Percentiles rank a stretch among this genome's conserved stretches.
These are phyloP conservation scores for Cephalopholis sonnerati DNA, from an alignment of 2,113 vertebrate genomes.

Conservation along the genomic window DNA sequence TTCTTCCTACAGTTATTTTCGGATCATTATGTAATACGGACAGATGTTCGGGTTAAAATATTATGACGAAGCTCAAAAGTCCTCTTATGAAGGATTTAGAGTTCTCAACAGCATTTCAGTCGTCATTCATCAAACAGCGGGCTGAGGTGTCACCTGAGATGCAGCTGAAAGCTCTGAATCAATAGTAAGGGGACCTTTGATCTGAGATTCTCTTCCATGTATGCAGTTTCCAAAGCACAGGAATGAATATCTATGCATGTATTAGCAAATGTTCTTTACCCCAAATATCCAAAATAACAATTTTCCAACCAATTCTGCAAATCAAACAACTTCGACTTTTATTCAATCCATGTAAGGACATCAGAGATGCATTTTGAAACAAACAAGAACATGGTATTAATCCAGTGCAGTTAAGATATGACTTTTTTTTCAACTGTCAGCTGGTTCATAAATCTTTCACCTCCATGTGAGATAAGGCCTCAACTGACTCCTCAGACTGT, in stretches of 20 bases:
- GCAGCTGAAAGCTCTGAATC: not conserved
- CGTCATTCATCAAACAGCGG: not conserved
- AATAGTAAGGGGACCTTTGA: not conserved
- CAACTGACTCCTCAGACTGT: conserved; percentile 90
- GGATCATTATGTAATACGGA: not conserved
- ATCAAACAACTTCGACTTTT: conserved; percentile 79
- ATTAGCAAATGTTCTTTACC: not conserved
- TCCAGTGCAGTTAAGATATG: conserved; percentile 65
- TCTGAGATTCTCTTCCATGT: not conserved
- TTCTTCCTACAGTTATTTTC: not conserved
- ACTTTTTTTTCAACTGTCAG: conserved; percentile 57
- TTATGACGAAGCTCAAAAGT: not conserved
- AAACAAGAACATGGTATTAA: conserved; percentile 71
- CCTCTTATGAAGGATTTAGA: not conserved
- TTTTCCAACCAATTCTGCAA: conserved; percentile 68
- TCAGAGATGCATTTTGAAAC: conserved; percentile 78
- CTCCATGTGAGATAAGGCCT: conserved; percentile 82
- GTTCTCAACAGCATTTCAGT: not conserved
- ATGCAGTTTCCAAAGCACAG: not conserved
- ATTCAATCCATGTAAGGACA: conserved; percentile 80
- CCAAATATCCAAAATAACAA: conserved; percentile 49
- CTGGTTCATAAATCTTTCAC: conserved; percentile 58
- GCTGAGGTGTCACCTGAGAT: conserved; percentile 4
- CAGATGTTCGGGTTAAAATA: not conserved
- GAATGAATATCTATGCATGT: not conserved